Conservation (phyloP, 2,888 invertebrate species). For the Ctenicera cuprea region DNA sequence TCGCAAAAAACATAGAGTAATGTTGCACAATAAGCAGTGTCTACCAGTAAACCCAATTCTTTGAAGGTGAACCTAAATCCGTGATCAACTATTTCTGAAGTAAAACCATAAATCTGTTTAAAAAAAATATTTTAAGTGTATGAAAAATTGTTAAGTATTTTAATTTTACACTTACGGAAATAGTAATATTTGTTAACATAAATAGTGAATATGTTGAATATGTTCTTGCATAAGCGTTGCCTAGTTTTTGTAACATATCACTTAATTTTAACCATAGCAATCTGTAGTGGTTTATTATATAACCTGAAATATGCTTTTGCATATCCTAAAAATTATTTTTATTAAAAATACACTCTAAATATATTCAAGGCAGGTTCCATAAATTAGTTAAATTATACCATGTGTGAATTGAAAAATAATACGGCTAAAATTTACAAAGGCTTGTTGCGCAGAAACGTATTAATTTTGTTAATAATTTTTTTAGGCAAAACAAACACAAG, state of each 20-base stretch:
- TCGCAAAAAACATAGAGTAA: slow-evolving; percentile 80
- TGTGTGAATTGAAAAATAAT: no score
- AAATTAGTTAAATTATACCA: no score
- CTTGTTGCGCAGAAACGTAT: no score
- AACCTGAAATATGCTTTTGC: slow-evolving; percentile 74
- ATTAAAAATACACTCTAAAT: not conserved
- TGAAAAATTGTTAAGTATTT: not conserved
- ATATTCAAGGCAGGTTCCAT: no score
- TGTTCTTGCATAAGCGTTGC: slow-evolving; percentile 81
- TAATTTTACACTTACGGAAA: slow-evolving; percentile 71
- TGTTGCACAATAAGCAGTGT: slow-evolving; percentile 77
- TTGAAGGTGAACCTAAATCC: slow-evolving; percentile 81
- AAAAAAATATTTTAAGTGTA: not conserved
- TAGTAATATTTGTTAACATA: slow-evolving; percentile 81
- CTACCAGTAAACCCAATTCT: slow-evolving; percentile 80
- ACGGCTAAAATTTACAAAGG: no score
- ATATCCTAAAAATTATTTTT: slow-evolving; percentile 73
- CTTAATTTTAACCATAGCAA: slow-evolving; percentile 80
- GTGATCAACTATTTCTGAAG: slow-evolving; percentile 81
- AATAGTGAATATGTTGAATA: slow-evolving; percentile 81
- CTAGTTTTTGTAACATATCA: slow-evolving; percentile 79
- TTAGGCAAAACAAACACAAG: no score
- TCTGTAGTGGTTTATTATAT: slow-evolving; percentile 78
- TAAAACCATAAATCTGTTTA: slow-evolving; percentile 77
- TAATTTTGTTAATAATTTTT: no score